Base-by-base conservation (phyloP, 1,140 invertebrate genomes). In the Zaprionus lachaisei region DNA sequence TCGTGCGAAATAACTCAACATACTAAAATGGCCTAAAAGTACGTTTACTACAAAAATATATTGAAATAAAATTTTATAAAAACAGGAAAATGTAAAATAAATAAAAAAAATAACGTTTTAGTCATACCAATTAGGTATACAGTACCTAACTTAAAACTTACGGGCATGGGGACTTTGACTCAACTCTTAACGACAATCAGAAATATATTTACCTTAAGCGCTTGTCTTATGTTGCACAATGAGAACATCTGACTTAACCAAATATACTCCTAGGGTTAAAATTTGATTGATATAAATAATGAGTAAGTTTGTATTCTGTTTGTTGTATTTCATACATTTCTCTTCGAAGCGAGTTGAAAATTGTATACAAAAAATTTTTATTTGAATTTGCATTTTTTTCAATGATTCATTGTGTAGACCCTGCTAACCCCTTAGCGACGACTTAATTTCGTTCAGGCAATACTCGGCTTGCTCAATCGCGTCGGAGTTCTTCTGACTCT, bases 371-470 rank as follows among this genome's bases (percentile, higher is more conserved):
- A 17, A 47, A 17, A 47, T 47, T 17, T 47, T 6, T 17, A 47
- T 38, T 47, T 9, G 7, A 3, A 38, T 38, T 15, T 41, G 5
- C 5, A n/a, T 7, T 41, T 41, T n/a, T 41, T 41, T 7, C 15
- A 14, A n/a, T n/a, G n/a, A 17, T n/a, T 9, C n/a, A 17, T 4
- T 7, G 17, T 3, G 31, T 11, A 34, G 41, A 17, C 41, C 4
- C 41, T 47, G 0, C 11, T 51, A 51, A 51, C 20, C 47, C 1
- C 20, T 51, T 9, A 51, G 20, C 47, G 47, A 51, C 1, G 73
- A 37, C 14, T 95, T 94, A 65, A 96, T 94, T 94, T 96, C 94
- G 72, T 95, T 93, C 11, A 96, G 93, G 93, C 97, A 98, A 83
- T 94, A 83, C 72, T 95, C 94, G 22, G 96, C 96, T 94, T 97